Conservation (phyloP, 2,113 vertebrate species). For the Tautogolabrus adspersus region DNA sequence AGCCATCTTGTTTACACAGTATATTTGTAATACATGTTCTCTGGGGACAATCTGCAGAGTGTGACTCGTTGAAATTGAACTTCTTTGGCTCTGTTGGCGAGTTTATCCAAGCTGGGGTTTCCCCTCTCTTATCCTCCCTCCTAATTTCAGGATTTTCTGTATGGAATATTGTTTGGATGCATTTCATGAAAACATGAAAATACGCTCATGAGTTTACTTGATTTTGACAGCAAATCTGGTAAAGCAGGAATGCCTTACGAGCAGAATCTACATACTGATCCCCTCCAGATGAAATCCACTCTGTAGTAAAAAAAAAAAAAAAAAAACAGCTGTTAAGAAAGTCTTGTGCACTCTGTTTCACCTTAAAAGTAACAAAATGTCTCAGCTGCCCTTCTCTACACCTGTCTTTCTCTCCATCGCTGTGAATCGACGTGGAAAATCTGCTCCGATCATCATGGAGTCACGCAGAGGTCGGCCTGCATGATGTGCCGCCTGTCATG, state of each 20-base stretch:
- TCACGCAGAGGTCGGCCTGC: slow-evolving; percentile 48
- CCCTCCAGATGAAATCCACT: not conserved
- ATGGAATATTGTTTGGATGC: slow-evolving; percentile 43
- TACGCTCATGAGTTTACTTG: slow-evolving; percentile 4
- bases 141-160: slow-evolving; percentile 51
- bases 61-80: slow-evolving; percentile 27
- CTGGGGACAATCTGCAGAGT: not conserved
- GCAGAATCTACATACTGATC: too few relatives aligned
- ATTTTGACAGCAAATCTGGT: not conserved
- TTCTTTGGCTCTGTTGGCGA: slow-evolving; percentile 32
- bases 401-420: slow-evolving; percentile 55
- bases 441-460: slow-evolving; percentile 69
- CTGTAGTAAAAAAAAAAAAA: not conserved
- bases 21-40: too few relatives aligned
- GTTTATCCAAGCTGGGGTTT: not conserved
- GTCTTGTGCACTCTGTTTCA: not conserved
- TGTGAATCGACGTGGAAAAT: slow-evolving; percentile 59
- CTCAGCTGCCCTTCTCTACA: slow-evolving; percentile 28
- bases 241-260: not conserved
- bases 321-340: not conserved
- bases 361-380: slow-evolving; percentile 12
- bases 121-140: slow-evolving; percentile 40
- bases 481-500: slow-evolving; percentile 56
- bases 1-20: too few relatives aligned
- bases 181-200: slow-evolving; percentile 7